Base-by-base conservation (phyloP, 2,113 vertebrate species). In the Pedionomus torquatus region DNA sequence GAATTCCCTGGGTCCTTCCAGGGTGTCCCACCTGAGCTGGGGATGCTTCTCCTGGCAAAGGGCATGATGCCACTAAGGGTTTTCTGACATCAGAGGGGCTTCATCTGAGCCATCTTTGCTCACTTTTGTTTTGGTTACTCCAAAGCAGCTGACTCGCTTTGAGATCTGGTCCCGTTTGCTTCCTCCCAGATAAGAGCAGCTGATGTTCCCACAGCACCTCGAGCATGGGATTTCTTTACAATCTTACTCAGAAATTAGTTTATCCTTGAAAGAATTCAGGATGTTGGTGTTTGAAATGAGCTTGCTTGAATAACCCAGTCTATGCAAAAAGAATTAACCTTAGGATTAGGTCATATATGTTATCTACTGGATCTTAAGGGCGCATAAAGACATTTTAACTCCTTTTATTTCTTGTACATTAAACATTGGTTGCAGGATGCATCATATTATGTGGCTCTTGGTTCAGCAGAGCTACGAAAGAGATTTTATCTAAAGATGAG, bases 31-130 rank as follows among this genome's bases (percentile, higher is more conserved):
- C 43, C 25, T 51, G 79, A 51, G 76, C 30, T 41, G n/a, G 52
- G 25, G 20, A 14, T 0, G 0, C 6, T 61, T 3, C 9, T 72
- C 13, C 20, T 0, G 1, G 43, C 43, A 30, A 30, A 44, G 58
- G 35, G 2, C 2, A 1, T 4, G 43, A 11, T 85, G 68, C 48
- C 43, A 54, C 10, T 41, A 10, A 13, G n/a, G 13, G 10, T n/a
- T 71, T 51, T 64, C 57, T 58, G 15, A 9, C 41, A 39, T 35
- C 37, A 30, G 25, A 49, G 44, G 9, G 35, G 1, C 44, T 65
- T 65, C 2, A 17, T 49, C 33, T 28, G 41, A 52, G 33, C 17
- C 1, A 3, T 14, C 25, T 81, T 63, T 4, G 4, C 60, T 52
- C 13, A 3, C 0, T 0, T 43, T 3, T 26, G 12, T 19, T 76